Conservation (phyloP, 2,113 vertebrate genomes). For the Lepisosteus oculatus region DNA sequence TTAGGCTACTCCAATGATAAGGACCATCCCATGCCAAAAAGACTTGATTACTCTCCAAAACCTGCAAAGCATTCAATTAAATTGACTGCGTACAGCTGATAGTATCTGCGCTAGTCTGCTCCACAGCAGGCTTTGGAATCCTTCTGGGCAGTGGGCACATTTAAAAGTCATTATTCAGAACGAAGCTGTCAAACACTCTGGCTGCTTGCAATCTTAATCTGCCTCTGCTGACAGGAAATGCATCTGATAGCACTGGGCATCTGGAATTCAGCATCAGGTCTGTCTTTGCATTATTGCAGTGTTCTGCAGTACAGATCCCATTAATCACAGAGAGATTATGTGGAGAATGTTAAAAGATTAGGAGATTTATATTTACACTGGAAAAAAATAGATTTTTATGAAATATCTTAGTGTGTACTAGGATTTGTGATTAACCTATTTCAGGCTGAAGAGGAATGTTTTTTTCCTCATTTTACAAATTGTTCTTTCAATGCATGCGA, state of each 20-base stretch:
- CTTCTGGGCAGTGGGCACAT: constrained; percentile 8
- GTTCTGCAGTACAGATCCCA: constrained; percentile 68
- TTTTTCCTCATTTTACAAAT: too few relatives aligned
- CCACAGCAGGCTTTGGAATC: not conserved
- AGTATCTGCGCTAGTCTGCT: constrained; percentile 10
- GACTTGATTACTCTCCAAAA: constrained; percentile 26
- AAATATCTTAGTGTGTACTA: not conserved
- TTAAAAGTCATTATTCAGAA: constrained; percentile 67
- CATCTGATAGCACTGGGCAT: constrained; percentile 47
- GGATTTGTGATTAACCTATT: too few relatives aligned
- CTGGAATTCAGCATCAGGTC: constrained; percentile 64
- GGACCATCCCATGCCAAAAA: constrained; percentile 16
- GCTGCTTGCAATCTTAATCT: constrained; percentile 65
- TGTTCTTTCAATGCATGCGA: too few relatives aligned
- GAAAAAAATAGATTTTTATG: not conserved
- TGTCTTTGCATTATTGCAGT: constrained; percentile 46
- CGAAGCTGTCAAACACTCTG: constrained; percentile 60
- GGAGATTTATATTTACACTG: constrained; percentile 32
- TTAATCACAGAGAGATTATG: constrained; percentile 66
- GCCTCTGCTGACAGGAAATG: constrained; percentile 63
- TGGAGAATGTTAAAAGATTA: constrained; percentile 25
- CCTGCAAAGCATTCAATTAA: constrained; percentile 24
- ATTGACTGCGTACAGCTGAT: constrained; percentile 14
- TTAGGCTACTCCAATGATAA: not conserved
- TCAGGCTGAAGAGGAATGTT: too few relatives aligned